Conservation (phyloP, 1,140 invertebrate species). For the Parasteatoda tepidariorum region DNA sequence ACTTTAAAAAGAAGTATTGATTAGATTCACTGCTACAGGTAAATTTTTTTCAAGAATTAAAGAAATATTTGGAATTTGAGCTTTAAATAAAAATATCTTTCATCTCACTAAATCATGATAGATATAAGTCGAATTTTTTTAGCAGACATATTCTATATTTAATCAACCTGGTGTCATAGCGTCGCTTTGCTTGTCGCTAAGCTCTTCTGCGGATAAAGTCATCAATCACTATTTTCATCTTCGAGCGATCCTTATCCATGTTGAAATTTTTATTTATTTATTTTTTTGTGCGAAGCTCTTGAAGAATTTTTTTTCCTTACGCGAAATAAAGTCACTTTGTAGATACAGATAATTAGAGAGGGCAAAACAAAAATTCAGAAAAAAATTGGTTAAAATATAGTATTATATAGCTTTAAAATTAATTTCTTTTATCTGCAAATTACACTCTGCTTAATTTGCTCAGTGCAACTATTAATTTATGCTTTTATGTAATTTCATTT, state of each 20-base stretch:
- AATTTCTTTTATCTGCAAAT: too few species aligned
- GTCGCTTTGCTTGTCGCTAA: background rate
- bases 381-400: background rate
- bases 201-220: background rate
- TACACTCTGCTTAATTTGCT: too few species aligned
- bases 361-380: background rate
- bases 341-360: background rate
- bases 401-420: too few species aligned
- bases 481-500: too few species aligned
- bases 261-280: background rate
- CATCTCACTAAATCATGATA: too few species aligned
- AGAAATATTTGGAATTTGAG: too few species aligned
- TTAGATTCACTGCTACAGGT: too few species aligned
- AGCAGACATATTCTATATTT: background rate
- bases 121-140: background rate
- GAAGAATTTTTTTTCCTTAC: background rate
- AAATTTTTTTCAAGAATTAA: too few species aligned
- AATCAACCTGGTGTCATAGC: background rate
- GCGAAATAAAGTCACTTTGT: background rate
- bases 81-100: too few species aligned
- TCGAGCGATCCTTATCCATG: background rate
- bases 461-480: too few species aligned
- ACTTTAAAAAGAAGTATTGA: too few species aligned
- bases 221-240: conserved; percentile 18
- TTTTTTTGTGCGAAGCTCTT: background rate